phyloP scores from a whole-genome alignment of 2,797 vertebrate genomes.

The Platyrinchus mystaceus region DNA sequence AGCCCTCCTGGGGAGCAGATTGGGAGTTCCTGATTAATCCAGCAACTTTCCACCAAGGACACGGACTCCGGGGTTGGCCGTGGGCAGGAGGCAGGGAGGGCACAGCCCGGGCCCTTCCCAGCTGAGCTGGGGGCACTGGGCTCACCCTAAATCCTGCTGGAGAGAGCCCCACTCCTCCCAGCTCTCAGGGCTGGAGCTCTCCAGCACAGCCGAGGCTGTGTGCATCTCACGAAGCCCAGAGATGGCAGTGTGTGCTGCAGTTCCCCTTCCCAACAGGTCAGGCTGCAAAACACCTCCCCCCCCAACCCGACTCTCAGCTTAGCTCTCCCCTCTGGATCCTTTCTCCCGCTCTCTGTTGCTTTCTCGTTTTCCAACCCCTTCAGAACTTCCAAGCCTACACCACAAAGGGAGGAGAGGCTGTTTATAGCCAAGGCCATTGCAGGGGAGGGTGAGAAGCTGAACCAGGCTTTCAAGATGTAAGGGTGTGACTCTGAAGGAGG shows the following conservation, averaged over 20 bases:
- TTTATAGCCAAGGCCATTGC: not conserved
- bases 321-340: not conserved
- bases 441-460: not conserved
- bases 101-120: not conserved
- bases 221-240: fast-evolving
- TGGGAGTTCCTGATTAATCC: not conserved
- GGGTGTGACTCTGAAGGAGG: not conserved
- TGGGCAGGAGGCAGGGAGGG: not conserved
- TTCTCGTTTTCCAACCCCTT: not conserved
- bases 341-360: not conserved
- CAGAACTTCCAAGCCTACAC: not conserved
- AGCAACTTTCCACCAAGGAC: not conserved
- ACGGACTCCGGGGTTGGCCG: fast-evolving
- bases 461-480: not conserved
- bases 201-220: not conserved
- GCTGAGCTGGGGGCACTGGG: not conserved
- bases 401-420: not conserved
- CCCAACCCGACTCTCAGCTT: not conserved
- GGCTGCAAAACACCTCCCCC: fast-evolving
- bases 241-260: not conserved
- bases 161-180: too few relatives aligned
- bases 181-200: not conserved
- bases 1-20: fast-evolving
- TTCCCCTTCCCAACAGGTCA: not conserved
- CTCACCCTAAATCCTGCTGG: fast-evolving